phyloP scores from a whole-genome alignment of 2,797 vertebrate species.

The Telmatherina bonti region DNA sequence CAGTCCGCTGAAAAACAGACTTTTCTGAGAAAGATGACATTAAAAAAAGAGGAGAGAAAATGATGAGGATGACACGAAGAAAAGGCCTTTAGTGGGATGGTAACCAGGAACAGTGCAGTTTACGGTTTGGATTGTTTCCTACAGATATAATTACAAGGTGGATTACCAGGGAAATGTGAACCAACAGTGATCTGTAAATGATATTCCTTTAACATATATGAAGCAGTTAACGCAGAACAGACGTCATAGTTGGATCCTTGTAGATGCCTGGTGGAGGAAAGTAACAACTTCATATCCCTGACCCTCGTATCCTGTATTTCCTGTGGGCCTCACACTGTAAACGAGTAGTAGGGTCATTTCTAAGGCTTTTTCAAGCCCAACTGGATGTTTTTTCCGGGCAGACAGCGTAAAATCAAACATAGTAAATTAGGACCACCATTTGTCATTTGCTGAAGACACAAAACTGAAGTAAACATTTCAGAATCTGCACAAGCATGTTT shows the following conservation, averaged over 20 bases:
- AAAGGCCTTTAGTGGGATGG: neutral
- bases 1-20: constrained; percentile 7
- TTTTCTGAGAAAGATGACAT: constrained; percentile 14
- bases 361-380: neutral
- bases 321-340: neutral
- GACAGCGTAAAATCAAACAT: no score
- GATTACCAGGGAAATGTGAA: neutral
- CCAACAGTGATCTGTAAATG: constrained; percentile 2
- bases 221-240: neutral
- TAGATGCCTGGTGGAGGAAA: neutral
- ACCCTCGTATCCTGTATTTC: neutral
- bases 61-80: constrained; percentile 5
- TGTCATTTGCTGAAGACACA: no score
- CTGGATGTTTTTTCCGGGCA: no score
- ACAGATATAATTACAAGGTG: constrained; percentile 6
- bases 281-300: neutral
- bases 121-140: neutral
- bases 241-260: neutral
- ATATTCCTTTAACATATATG: neutral
- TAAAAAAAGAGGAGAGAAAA: constrained; percentile 10
- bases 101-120: constrained; percentile 1
- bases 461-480: neutral
- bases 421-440: no score
- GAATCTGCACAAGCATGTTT: neutral
- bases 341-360: neutral